Evolutionary conservation across 2,888 invertebrate species (phyloP).

Genomic region (Dicycla oo): DNA sequence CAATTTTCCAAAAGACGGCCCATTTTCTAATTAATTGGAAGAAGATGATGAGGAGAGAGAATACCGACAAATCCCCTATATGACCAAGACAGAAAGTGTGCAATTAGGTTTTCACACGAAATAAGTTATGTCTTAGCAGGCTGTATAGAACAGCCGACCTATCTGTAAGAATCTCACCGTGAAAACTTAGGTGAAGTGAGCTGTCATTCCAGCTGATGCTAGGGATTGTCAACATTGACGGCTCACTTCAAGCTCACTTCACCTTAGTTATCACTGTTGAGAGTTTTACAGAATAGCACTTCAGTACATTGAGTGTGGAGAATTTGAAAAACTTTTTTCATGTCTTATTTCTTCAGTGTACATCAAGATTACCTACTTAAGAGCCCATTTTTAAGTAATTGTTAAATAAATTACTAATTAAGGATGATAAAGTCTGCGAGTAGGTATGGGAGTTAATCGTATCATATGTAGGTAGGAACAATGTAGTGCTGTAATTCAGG

Average conservation of each 20-base stretch:
- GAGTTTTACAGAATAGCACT: too few species aligned
- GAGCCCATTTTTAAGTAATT: background rate
- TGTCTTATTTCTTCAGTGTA: background rate
- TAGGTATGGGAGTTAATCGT: background rate
- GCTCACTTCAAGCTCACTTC: too few species aligned
- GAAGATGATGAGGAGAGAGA: background rate
- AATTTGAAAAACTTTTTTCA: background rate
- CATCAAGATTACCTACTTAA: background rate
- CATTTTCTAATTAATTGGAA: too few species aligned
- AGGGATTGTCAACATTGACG: too few species aligned
- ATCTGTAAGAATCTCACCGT: too few species aligned
- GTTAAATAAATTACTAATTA: slow-evolving; percentile 25
- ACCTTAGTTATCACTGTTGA: too few species aligned
- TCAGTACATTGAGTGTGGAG: background rate
- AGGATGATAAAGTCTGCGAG: background rate
- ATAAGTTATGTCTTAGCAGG: background rate
- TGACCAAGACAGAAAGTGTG: background rate
- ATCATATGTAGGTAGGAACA: background rate
- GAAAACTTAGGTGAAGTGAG: too few species aligned
- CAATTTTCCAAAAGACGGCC: too few species aligned
- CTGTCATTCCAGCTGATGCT: too few species aligned
- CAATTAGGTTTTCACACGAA: background rate
- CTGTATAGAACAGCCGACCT: too few species aligned
- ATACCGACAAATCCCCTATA: background rate
- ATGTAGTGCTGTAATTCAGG: slow-evolving; percentile 31